Conservation (phyloP, 1,140 invertebrate species). For the Marisa cornuarietis region DNA sequence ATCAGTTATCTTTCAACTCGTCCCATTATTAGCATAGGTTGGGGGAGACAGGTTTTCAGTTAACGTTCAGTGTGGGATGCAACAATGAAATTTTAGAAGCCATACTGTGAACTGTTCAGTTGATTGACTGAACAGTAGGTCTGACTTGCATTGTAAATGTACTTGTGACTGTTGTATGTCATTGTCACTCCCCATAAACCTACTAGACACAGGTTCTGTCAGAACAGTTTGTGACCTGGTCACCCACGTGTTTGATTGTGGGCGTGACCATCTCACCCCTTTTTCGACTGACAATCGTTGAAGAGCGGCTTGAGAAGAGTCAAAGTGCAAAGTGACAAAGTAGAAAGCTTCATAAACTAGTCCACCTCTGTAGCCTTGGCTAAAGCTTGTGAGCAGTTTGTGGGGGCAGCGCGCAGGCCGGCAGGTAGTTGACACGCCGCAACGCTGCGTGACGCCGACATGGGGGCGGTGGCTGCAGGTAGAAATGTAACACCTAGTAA, state of each 20-base stretch:
- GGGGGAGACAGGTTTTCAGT: neutral
- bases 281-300: too few species aligned
- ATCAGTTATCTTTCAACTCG: conserved; percentile 25
- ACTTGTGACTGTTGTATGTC: too few species aligned
- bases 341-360: conserved; percentile 7
- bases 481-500: neutral
- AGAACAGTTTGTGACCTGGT: too few species aligned
- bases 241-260: too few species aligned
- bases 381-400: neutral
- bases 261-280: too few species aligned
- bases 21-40: neutral
- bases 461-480: neutral
- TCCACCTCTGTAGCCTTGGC: conserved; percentile 3
- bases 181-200: too few species aligned
- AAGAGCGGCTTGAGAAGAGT: neutral
- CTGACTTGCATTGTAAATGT: too few species aligned
- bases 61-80: neutral
- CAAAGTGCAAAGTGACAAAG: conserved; percentile 25
- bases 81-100: neutral
- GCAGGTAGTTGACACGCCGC: neutral
- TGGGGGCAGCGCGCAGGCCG: neutral
- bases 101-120: too few species aligned
- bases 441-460: neutral
- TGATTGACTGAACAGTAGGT: too few species aligned
- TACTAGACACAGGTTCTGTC: too few species aligned